Evolutionary conservation across 2,797 vertebrate genomes (phyloP), one percentile per base, ranked within the genome.

Genomic region (Paguma larvata): DNA sequence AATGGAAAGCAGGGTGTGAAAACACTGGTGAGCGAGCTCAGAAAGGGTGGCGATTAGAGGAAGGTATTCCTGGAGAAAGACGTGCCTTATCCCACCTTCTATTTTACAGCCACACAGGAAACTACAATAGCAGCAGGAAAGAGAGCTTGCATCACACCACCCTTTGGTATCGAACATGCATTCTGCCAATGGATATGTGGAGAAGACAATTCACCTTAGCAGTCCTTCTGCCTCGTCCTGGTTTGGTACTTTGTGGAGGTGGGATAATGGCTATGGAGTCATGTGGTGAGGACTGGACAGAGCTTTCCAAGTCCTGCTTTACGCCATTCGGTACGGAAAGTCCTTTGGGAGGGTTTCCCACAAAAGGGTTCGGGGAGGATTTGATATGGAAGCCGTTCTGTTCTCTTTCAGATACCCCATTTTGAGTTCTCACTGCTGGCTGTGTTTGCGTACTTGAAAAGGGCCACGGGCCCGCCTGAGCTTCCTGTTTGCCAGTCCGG

Each of bases 181-280:
- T 94, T 97, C 97, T 88, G 97, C 86, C 89, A 98, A 95, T 62
- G 97, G 94, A 95, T 84, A 97, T 63, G 97, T 88, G 92, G 98
- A 98, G 80, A 98, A 98, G 86, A 92, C 87, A 96, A 97, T 99
- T 99, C 99, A 99, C 99, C 99, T 99, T 99, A 98, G 98, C 98
- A 97, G 98, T 99, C 98, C 99, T 99, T 98, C 99, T 99, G 99
- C 99, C 99, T 99, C 99, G 99, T 99, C 99, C 99, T 7, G 99
- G 98, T 98, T 99, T 99, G 98, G 98, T 98, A 98, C 98, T 99
- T 98, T 99, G 99, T 90, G 99, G 99, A 98, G 99, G 99, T 95
- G 99, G 99, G 98, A 98, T 99, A 99, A 99, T 99, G 97, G 99
- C 99, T 98, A 99, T 99, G 79, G 99, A 99, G 93, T 99, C 99